Evolutionary conservation across 2,888 invertebrate genomes (phyloP), one percentile per base, ranked within the genome.

Genomic region (Ormyrus labotus): DNA sequence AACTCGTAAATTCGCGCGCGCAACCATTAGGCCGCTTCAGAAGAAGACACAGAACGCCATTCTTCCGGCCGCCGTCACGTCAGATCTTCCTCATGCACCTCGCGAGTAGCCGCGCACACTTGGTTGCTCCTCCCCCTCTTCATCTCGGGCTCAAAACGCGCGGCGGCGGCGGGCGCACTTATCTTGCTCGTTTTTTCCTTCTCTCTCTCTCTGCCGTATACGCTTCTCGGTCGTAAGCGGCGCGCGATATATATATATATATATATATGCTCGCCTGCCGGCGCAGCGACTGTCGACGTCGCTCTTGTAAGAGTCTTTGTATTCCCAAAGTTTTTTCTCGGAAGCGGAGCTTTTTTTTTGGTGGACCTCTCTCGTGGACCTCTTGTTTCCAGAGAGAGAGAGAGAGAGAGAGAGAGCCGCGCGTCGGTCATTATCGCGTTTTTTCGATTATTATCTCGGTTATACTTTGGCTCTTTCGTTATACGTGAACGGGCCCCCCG

Each of bases 11-110:
- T 34, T 34, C 34, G 34, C 51, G 53, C 55, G 53, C n/a, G n/a
- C 50, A 69, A 68, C 63, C 58, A 75, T 80, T 57, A 69, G 51
- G 6, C n/a, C 50, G n/a, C 51, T 3, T 19, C 74, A 47, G 34
- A 67, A 75, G 55, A 65, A 71, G 67, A 60, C 53, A 71, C 61
- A 67, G 71, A 80, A 76, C 80, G 80, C 80, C 75, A 81, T 81
- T 77, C 73, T 77, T 77, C 73, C 77, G 81, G 73, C 73, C 57
- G 11, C 69, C 65, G 64, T 80, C 79, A 69, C 68, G 19, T 71
- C 70, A 61, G 47, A 74, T 80, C 73, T 74, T 72, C 73, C 57
- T 68, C 76, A 34, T 70, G 67, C 53, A 67, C 65, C 70, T 75
- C 72, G 47, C 34, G 34, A 34, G 34, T 34, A 34, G 34, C 34